A percentile compares a stretch with the other conserved stretches of the same genome.
phyloP scores from a whole-genome alignment of 2,113 vertebrate species.

The Myiozetetes cayanensis region DNA sequence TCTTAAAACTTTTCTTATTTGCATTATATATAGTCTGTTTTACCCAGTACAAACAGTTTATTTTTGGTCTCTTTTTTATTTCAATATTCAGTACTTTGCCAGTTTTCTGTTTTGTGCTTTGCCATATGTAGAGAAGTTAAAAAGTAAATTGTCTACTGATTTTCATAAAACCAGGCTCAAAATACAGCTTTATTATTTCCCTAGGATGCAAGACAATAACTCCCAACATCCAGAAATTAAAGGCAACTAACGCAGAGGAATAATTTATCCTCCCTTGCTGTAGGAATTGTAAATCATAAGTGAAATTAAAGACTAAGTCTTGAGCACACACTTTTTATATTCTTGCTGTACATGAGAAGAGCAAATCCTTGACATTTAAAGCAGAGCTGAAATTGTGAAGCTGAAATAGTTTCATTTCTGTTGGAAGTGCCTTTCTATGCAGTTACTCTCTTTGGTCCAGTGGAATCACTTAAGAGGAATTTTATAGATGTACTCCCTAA shows the following conservation, averaged over 20 bases:
- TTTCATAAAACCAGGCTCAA: background rate
- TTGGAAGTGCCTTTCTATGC: background rate
- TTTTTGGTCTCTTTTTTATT: background rate
- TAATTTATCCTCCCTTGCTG: background rate
- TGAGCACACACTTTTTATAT: background rate
- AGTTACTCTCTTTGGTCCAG: background rate
- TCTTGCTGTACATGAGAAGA: background rate
- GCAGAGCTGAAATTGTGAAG: background rate
- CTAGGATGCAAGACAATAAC: background rate
- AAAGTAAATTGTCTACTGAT: background rate
- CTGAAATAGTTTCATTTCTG: background rate
- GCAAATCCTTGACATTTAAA: constrained; percentile 17
- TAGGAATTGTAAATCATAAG: constrained; percentile 1
- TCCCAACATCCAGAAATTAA: background rate
- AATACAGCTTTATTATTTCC: background rate
- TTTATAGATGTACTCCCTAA: background rate
- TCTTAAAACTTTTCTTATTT: background rate
- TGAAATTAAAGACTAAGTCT: background rate
- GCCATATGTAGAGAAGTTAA: background rate
- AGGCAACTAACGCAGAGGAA: background rate
- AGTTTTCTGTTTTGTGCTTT: background rate
- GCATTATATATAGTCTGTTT: background rate
- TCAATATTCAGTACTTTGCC: background rate
- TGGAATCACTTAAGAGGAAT: background rate
- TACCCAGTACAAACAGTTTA: background rate